Base-by-base conservation (phyloP, 2,888 invertebrate genomes). In the Eupelmus urozonus region DNA sequence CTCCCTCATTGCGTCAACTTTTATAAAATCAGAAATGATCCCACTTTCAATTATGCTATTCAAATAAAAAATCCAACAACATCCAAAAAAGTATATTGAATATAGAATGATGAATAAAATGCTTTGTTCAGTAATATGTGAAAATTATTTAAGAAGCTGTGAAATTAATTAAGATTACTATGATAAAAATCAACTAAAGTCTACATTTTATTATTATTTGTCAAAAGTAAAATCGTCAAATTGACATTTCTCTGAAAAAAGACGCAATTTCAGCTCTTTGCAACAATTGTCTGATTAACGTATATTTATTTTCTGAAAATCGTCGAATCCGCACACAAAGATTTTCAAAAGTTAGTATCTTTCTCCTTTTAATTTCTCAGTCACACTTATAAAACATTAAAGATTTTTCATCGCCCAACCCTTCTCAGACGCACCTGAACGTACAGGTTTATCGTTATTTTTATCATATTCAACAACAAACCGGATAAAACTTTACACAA, bases 401-500 rank as follows among this genome's bases (percentile, higher is more conserved):
- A 77, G 69, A 75, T 72, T 72, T 67, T 57, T 72, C 60, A 77
- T 70, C 42, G 51, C 53, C 69, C 57, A 71, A 78, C 55, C 51
- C 62, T 59, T 67, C 49, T 53, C 63, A 67, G n/a, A 75, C 69
- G 59, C 45, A 73, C 65, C 49, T 69, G 79, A 83, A 84, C 81
- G 81, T 82, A 82, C 83, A 85, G 82, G 81, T 82, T 83, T 79
- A 74, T 78, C 70, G 20, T 73, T 79, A 27, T 73, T 76, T 60
- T 80, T 62, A 65, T 66, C 73, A 74, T 80, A 79, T 80, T 82
- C 59, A 79, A 80, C 73, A 83, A 84, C 83, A 82, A 85, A 83
- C 81, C 78, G 76, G 83, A 82, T 84, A 82, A 84, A 85, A 83
- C 77, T 85, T 85, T 83, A 83, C 84, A 85, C 83, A 82, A 80